phyloP scores from a whole-genome alignment of 2,113 vertebrate species.

The Chamaea fasciata region DNA sequence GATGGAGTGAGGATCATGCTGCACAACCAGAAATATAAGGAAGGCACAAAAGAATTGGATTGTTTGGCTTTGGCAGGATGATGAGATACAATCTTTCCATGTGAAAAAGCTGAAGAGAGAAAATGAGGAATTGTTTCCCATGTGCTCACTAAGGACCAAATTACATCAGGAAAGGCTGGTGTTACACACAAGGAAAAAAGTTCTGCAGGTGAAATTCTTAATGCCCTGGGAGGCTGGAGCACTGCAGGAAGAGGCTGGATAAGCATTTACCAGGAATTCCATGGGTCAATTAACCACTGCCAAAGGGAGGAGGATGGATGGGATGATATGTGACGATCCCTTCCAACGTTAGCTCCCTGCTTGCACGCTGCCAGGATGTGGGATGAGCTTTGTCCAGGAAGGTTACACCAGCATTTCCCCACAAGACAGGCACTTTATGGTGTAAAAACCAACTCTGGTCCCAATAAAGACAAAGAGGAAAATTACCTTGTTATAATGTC shows the following conservation, averaged over 20 bases:
- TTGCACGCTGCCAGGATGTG: neutral
- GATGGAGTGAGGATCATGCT: neutral
- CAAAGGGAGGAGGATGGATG: neutral
- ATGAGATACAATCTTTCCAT: neutral
- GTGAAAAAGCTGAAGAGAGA: neutral
- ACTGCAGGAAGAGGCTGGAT: neutral
- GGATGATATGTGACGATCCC: neutral
- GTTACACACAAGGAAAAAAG: neutral
- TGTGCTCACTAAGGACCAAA: neutral
- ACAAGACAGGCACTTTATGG: neutral
- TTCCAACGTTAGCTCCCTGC: neutral
- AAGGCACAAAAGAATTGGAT: neutral
- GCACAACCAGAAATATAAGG: neutral
- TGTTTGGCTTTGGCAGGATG: neutral
- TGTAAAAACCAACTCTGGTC: neutral
- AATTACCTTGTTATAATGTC: neutral
- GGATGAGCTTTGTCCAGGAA: neutral
- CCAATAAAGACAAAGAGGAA: neutral
- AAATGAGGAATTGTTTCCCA: neutral
- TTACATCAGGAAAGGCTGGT: neutral
- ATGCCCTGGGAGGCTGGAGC: neutral
- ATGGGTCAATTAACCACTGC: neutral
- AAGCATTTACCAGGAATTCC: neutral
- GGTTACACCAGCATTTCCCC: neutral
- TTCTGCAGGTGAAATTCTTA: neutral